Conservation (phyloP, 1,140 invertebrate genomes). For the Leguminivora glycinivorella region DNA sequence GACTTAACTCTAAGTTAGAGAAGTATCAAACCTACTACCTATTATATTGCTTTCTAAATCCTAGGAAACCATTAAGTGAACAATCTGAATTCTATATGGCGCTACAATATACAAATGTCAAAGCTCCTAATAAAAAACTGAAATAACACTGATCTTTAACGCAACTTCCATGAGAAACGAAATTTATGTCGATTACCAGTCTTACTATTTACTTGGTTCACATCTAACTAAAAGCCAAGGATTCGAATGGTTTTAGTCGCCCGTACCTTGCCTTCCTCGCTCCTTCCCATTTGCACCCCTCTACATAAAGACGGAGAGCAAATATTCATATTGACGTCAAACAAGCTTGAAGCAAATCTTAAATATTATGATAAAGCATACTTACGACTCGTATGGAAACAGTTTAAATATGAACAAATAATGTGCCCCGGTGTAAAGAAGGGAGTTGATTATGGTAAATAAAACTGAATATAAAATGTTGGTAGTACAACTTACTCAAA, state of each 20-base stretch:
- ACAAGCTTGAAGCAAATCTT: slow-evolving; percentile 18
- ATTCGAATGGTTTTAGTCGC: slow-evolving; percentile 4
- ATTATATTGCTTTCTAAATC: no score
- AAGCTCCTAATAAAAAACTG: background rate
- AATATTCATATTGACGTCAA: slow-evolving; percentile 22
- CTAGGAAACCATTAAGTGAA: no score
- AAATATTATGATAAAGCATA: slow-evolving; percentile 26
- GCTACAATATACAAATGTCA: background rate
- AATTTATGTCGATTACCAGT: background rate
- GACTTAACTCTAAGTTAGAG: no score
- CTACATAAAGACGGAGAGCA: slow-evolving; percentile 6
- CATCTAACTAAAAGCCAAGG: slow-evolving; percentile 15
- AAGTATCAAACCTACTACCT: no score
- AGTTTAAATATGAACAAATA: slow-evolving; percentile 10
- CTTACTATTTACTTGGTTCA: background rate
- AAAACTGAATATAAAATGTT: no score
- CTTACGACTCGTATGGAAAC: slow-evolving; percentile 15
- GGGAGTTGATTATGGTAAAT: slow-evolving; percentile 5
- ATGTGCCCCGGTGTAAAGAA: background rate
- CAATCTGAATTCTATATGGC: no score
- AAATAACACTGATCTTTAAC: background rate
- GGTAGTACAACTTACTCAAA: no score
- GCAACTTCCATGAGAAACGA: background rate
- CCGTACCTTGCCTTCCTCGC: background rate
- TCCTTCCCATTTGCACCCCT: slow-evolving; percentile 21